These are phyloP conservation scores for Percopsis transmontana DNA, from an alignment of 2,113 vertebrate species.

Conservation along the genomic window DNA sequence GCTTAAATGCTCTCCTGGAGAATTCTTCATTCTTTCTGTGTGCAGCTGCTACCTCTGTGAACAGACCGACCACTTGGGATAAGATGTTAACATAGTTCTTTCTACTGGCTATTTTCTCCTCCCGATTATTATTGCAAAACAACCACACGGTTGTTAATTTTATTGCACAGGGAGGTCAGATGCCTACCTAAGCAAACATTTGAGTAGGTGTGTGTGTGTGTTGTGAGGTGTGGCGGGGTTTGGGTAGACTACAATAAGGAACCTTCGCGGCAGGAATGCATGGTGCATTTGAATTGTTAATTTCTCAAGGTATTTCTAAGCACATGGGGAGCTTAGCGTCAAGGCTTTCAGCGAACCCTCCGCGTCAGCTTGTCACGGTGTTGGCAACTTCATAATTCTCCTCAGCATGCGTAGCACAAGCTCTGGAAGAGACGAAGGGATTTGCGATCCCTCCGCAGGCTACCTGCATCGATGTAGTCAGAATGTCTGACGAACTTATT, in stretches of 20 bases:
- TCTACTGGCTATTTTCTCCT: neutral
- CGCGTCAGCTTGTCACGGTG: conserved; percentile 15
- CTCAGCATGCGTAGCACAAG: conserved; percentile 4
- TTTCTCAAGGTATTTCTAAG: conserved; percentile 22
- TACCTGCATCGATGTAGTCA: too few relatives aligned
- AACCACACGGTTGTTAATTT: conserved; percentile 12
- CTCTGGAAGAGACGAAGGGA: neutral
- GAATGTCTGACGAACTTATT: neutral
- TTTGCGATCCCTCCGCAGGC: neutral
- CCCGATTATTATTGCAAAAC: conserved; percentile 9
- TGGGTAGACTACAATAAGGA: too few relatives aligned
- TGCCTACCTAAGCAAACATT: conserved; percentile 10
- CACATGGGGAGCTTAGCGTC: conserved; percentile 1
- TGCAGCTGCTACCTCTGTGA: conserved; percentile 33
- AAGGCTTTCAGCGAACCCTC: conserved; percentile 8
- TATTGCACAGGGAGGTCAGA: conserved; percentile 14
- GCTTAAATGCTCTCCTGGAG: too few relatives aligned
- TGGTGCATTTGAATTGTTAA: conserved; percentile 40
- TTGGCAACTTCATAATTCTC: neutral
- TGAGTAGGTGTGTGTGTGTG: neutral
- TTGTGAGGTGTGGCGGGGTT: neutral
- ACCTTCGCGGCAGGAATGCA: neutral
- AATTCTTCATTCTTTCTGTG: conserved; percentile 24
- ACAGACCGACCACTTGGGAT: conserved; percentile 21
- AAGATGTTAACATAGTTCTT: neutral